These are phyloP conservation scores for Arnoldichthys spilopterus DNA, from an alignment of 2,797 vertebrate genomes.

Conservation along the genomic window DNA sequence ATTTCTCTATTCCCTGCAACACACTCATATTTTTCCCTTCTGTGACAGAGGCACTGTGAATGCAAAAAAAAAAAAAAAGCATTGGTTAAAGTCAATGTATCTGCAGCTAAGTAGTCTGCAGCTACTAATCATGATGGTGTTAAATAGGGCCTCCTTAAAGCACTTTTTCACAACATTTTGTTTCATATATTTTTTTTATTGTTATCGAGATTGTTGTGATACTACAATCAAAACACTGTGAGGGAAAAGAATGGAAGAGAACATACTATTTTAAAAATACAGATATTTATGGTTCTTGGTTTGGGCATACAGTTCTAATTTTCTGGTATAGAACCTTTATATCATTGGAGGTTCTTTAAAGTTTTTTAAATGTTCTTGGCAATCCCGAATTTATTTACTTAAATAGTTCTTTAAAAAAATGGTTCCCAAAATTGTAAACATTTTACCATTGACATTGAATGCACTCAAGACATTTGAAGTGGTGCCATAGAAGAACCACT, in stretches of 20 bases:
- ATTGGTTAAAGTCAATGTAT: not conserved
- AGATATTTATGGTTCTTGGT: not conserved
- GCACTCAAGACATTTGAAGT: not conserved
- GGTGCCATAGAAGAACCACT: too few species aligned
- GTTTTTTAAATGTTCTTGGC: too few species aligned
- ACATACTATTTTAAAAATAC: not conserved
- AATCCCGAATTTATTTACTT: too few species aligned
- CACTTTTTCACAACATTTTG: not conserved
- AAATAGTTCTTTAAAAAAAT: too few species aligned
- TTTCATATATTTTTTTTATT: not conserved
- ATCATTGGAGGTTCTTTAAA: not conserved
- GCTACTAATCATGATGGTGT: not conserved
- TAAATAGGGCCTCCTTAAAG: not conserved
- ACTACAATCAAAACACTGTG: constrained; percentile 60
- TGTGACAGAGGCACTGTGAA: constrained; percentile 21
- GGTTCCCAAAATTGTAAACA: too few species aligned
- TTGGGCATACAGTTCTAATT: not conserved
- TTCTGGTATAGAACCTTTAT: not conserved
- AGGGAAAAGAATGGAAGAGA: not conserved
- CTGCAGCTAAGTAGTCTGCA: not conserved
- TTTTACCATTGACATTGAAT: not conserved
- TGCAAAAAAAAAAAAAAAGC: constrained; percentile 32
- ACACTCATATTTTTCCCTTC: constrained; percentile 27
- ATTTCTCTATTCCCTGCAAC: constrained; percentile 30
- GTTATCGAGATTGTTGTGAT: constrained; percentile 32